Evolutionary conservation across 1,140 invertebrate species (phyloP), one percentile per base, ranked within the genome.

Genomic region (Ceratina calcarata): DNA sequence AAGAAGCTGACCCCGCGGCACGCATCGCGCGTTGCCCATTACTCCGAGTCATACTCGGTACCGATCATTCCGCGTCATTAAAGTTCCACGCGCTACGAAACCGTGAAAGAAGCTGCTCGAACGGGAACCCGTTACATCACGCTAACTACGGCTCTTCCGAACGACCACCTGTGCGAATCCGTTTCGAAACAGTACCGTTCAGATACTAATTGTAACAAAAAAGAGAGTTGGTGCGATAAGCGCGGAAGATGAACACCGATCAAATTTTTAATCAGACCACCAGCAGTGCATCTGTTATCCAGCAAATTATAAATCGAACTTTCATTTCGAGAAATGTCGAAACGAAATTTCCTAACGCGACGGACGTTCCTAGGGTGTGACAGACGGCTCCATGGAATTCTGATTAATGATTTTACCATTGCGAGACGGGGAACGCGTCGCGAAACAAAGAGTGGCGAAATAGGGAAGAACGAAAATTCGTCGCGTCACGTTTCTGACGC

Each of bases 31-130:
- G 27, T 1, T 32, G 27, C 61, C 72, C 51, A 62, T 61, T 74
- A 61, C 49, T 74, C 49, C 6, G 16, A 24, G 49, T 74, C 72
- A 18, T 64, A 32, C 27, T 32, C 27, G 27, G 27, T 32, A 18
- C n/a, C 61, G 64, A 70, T 78, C 70, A 70, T 70, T 70, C 37
- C 58, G 37, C 45, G 75, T 24, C 64, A 67, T 76, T 76, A 76
- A 76, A 76, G 73, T 76, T 66, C 64, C 55, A 32, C 37, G 73
- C 64, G 37, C 20, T 45, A 27, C 49, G 55, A 76, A 76, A 66
- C 53, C 62, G 49, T 58, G 55, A 60, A 66, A 15, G 64, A 67
- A 49, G 64, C 20, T 49, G 53, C 62, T 32, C 27, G 64, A 57
- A 12, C 60, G 67, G 60, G 51, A 76, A 60, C 51, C 58, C 73